Percentiles rank a stretch among this genome's conserved stretches.
phyloP scores from a whole-genome alignment of 2,113 vertebrate species.

The Calyptomena viridis region DNA sequence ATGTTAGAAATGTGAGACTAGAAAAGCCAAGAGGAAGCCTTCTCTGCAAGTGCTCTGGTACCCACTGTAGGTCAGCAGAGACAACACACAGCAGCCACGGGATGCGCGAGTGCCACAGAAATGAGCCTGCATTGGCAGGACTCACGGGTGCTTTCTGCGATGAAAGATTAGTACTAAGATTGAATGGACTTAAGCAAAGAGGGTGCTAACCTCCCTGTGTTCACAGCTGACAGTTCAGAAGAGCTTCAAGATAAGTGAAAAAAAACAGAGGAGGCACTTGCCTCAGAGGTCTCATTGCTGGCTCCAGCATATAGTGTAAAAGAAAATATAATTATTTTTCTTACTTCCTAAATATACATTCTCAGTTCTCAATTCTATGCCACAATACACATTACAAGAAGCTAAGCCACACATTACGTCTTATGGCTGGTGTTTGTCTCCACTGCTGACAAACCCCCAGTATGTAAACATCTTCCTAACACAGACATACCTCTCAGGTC shows the following conservation, averaged over 20 bases:
- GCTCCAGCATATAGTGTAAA: background rate
- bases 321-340: background rate
- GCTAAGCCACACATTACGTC: background rate
- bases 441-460: background rate
- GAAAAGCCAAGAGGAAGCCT: background rate
- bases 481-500: background rate
- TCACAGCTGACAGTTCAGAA: conserved; percentile 46
- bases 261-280: background rate
- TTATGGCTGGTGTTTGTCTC: background rate
- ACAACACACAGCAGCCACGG: background rate
- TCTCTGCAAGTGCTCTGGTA: background rate
- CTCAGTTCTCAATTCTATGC: background rate
- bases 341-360: background rate
- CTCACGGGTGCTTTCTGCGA: background rate
- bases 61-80: background rate
- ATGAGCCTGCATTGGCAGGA: background rate
- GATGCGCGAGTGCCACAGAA: background rate
- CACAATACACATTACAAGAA: background rate
- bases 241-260: conserved; percentile 40
- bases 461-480: background rate
- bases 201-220: conserved; percentile 42
- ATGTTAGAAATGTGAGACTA: background rate
- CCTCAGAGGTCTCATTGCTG: background rate
- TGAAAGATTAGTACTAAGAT: conserved; percentile 37
- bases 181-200: conserved; percentile 55